Base-by-base conservation (phyloP, 1,140 invertebrate genomes). In the Aphelenchoides besseyi region DNA sequence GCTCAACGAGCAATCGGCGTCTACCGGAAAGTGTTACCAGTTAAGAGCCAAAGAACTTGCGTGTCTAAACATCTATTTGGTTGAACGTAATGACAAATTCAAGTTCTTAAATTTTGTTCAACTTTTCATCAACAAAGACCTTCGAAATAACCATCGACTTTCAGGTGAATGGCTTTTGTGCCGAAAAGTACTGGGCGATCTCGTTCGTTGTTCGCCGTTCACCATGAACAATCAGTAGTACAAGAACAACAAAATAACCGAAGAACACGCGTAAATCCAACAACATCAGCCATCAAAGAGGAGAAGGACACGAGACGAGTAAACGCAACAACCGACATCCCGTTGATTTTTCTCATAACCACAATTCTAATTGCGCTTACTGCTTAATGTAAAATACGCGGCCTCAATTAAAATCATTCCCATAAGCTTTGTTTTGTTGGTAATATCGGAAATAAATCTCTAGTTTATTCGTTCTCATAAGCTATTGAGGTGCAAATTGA, bases 151-250 rank as follows among this genome's bases (percentile, higher is more conserved):
- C 5, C 23, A 1, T 12, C 12, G 61, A 69, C 23, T 71, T 69
- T 69, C 32, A 69, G 67, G 33, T 12, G 61, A 69, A 69, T 69
- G 67, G 67, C 29, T 69, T 16, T 30, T 69, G 67, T 69, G 67
- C 29, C 67, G 61, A 62, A 68, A 69, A 29, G 67, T 12, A 1
- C 36, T 29, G 61, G 29, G 29, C 33, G 67, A 69, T 1, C 61
- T 69, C 12, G 18, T 69, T 12, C 67, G 64, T 12, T 69, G 67
- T 29, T n/a, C 23, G 64, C 67, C 67, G n/a, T 70, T 30, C 2
- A 12, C 63, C 16, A 12, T 66, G 32, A n/a, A 66, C 63, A 64
- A 29, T 35, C 12, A 66, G 32, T 35, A 66, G 30, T 30, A 37
- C 5, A 5, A 5, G 55, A 59, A 28, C 5, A 59, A 5, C 55